Conservation (phyloP, 2,888 invertebrate genomes). For the Liopterus haemorrhoidalis region DNA sequence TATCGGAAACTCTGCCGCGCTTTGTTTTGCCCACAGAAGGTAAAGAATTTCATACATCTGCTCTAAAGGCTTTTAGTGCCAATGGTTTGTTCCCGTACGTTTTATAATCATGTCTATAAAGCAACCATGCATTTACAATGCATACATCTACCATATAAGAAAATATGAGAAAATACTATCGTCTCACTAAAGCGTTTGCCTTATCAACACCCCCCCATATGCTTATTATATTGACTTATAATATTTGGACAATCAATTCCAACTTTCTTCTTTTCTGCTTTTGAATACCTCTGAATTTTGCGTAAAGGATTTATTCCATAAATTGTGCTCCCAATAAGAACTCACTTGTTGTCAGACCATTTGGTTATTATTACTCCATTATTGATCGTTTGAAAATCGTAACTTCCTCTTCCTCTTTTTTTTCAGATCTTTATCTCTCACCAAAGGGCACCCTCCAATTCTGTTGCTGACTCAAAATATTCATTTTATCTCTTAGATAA, state of each 20-base stretch:
- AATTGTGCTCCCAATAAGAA: slow-evolving; percentile 27
- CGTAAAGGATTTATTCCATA: slow-evolving; percentile 17
- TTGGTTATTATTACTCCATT: slow-evolving; percentile 25
- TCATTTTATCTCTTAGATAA: too few relatives aligned
- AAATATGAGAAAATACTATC: slow-evolving; percentile 13
- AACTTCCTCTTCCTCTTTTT: slow-evolving; percentile 24
- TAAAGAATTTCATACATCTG: too few relatives aligned
- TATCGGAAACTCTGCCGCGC: too few relatives aligned
- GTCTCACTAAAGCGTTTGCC: slow-evolving; percentile 1
- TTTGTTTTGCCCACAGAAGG: too few relatives aligned
- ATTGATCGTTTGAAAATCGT: slow-evolving; percentile 21
- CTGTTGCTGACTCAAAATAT: slow-evolving; percentile 17
- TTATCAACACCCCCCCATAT: slow-evolving; percentile 6
- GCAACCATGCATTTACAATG: slow-evolving; percentile 7
- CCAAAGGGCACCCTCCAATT: slow-evolving; percentile 13
- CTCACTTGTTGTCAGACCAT: slow-evolving; percentile 30
- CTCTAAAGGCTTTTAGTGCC: too few relatives aligned
- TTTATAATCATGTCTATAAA: slow-evolving; percentile 6
- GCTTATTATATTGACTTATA: slow-evolving; percentile 26
- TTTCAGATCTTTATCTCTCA: slow-evolving; percentile 14
- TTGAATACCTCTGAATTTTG: slow-evolving; percentile 13
- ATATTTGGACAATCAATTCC: slow-evolving; percentile 17
- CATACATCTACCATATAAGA: slow-evolving; percentile 8
- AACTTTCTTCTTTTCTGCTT: slow-evolving; percentile 17
- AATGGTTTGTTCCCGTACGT: too few relatives aligned